These are phyloP conservation scores for Actinia tenebrosa DNA, from an alignment of 64 coral and sea anemone species.

Conservation along the genomic window DNA sequence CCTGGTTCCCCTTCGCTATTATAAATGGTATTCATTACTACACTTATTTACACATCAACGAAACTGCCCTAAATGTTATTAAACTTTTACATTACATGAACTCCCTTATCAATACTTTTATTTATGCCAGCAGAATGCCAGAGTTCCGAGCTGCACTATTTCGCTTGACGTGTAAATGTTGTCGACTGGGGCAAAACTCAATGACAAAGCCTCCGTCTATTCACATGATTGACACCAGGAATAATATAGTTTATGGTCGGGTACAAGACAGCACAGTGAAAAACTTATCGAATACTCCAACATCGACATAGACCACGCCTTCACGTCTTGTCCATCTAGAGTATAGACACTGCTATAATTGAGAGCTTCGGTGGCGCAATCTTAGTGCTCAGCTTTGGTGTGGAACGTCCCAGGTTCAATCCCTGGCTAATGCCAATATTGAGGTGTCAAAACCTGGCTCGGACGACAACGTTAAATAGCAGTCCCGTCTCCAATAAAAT, in stretches of 20 bases:
- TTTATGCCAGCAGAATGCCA: slow-evolving; percentile 28
- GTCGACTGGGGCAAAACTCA: background rate
- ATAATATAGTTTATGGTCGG: background rate
- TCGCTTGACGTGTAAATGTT: background rate
- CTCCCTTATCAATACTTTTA: slow-evolving; percentile 17
- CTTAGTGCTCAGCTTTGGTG: too few species aligned
- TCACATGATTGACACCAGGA: background rate
- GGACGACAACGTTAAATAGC: too few species aligned
- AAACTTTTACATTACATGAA: slow-evolving; percentile 31
- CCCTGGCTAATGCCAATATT: too few species aligned
- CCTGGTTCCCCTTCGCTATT: slow-evolving; percentile 14
- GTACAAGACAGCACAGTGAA: background rate
- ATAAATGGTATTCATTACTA: slow-evolving; percentile 23
- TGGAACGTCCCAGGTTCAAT: too few species aligned
- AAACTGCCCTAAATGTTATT: background rate
- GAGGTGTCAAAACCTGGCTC: too few species aligned
- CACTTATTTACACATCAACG: background rate
- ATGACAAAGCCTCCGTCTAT: background rate
- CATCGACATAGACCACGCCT: background rate
- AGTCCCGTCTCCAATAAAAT: too few species aligned
- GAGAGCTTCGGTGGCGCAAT: too few species aligned
- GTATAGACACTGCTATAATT: too few species aligned
- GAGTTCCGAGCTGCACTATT: slow-evolving; percentile 1
- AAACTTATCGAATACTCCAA: background rate
- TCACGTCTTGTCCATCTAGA: background rate